Evolutionary conservation across 2,888 invertebrate species (phyloP).

Genomic region (Ophion costatus): DNA sequence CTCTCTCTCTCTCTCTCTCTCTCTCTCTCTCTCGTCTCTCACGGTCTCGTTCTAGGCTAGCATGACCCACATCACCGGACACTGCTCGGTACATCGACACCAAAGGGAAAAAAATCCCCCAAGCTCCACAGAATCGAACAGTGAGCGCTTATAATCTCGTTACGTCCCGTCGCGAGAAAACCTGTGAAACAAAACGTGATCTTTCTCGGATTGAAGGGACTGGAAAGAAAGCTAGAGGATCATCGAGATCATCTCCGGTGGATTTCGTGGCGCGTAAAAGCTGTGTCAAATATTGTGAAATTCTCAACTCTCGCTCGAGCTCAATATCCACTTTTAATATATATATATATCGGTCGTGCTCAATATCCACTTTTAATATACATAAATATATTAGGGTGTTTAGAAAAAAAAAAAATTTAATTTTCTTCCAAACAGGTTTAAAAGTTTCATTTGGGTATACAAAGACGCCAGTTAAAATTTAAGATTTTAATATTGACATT

Average conservation of each 20-base stretch:
- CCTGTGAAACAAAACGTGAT: slow-evolving; percentile 64
- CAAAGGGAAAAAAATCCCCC: slow-evolving; percentile 15
- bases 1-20: not conserved
- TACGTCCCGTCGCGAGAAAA: slow-evolving; percentile 63
- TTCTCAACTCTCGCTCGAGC: slow-evolving; percentile 41
- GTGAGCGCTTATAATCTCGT: slow-evolving; percentile 48
- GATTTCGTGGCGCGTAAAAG: slow-evolving; percentile 67
- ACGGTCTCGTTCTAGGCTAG: not conserved
- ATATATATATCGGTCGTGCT: too few relatives aligned
- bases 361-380: too few relatives aligned
- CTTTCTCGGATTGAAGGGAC: slow-evolving; percentile 52
- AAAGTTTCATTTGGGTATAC: too few relatives aligned
- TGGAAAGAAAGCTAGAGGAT: slow-evolving; percentile 53
- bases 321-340: slow-evolving; percentile 17
- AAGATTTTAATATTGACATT: too few relatives aligned
- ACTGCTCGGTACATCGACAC: not conserved
- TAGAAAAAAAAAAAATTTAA: too few relatives aligned
- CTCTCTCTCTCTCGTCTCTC: not conserved
- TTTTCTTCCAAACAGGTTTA: too few relatives aligned
- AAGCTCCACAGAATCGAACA: slow-evolving; percentile 10
- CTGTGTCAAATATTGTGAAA: slow-evolving; percentile 71
- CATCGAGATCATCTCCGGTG: slow-evolving; percentile 47
- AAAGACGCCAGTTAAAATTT: too few relatives aligned
- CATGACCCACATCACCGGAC: slow-evolving; percentile 55
- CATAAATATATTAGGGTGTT: too few relatives aligned